phyloP scores from a whole-genome alignment of 1,140 invertebrate genomes.

The Homalodisca vitripennis region DNA sequence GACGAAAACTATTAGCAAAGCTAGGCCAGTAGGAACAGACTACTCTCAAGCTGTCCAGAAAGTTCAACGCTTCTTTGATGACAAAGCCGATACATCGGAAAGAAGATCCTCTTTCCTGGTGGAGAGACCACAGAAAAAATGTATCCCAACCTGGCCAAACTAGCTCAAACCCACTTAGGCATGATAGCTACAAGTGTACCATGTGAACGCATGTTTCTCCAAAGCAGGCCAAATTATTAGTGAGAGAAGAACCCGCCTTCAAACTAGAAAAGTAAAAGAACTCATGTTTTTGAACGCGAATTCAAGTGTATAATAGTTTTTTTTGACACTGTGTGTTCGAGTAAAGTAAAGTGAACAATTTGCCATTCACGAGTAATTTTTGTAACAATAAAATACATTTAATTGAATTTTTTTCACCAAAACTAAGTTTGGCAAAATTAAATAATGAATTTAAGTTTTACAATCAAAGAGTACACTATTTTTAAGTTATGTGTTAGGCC shows the following conservation, averaged over 20 bases:
- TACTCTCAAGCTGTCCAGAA: conserved; percentile 36
- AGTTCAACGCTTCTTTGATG: conserved; percentile 25
- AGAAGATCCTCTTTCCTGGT: conserved; percentile 43
- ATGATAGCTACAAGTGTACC: conserved; percentile 46
- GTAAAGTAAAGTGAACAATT: too few relatives aligned
- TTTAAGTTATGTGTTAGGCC: too few relatives aligned
- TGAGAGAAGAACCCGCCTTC: conserved; percentile 30
- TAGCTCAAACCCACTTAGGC: conserved; percentile 42
- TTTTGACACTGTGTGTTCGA: too few relatives aligned
- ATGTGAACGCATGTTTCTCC: conserved; percentile 48
- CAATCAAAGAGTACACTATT: too few relatives aligned
- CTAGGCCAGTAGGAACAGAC: conserved; percentile 10
- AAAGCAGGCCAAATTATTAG: conserved; percentile 42
- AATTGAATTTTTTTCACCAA: too few relatives aligned
- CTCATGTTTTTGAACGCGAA: conserved; percentile 29
- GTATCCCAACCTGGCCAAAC: conserved; percentile 43
- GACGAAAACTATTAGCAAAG: conserved; percentile 42
- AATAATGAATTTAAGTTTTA: too few relatives aligned
- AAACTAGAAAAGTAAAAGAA: conserved; percentile 9
- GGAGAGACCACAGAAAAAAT: too few relatives aligned
- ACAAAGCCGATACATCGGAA: conserved; percentile 40
- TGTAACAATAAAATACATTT: too few relatives aligned
- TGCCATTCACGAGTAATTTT: too few relatives aligned
- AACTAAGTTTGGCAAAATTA: too few relatives aligned
- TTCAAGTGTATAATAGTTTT: too few relatives aligned